Conservation (phyloP, 2,888 invertebrate genomes). For the Anthophora plumipes region DNA sequence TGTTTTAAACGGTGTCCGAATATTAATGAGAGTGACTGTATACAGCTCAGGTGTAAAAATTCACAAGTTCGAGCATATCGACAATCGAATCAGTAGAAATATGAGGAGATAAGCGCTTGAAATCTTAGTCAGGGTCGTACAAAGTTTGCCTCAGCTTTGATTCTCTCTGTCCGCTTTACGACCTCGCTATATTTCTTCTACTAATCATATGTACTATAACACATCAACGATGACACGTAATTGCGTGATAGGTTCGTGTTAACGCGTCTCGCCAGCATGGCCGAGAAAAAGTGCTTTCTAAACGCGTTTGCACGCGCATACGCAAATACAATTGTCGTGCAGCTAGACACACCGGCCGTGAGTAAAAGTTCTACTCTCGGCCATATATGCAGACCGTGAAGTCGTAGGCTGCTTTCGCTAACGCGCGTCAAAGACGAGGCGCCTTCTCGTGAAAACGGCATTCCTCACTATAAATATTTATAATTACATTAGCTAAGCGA, state of each 20-base stretch:
- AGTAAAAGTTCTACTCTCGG: constrained; percentile 77
- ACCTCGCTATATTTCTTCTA: no score
- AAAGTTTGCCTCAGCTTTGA: no score
- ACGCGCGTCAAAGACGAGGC: constrained; percentile 31
- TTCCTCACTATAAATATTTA: constrained; percentile 62
- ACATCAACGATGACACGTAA: constrained; percentile 24
- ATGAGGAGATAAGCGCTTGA: no score
- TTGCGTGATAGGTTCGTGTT: constrained; percentile 28
- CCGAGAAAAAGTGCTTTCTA: constrained; percentile 63
- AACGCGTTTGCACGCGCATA: constrained; percentile 59
- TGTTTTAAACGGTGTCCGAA: no score
- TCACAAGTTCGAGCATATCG: no score
- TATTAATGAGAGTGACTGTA: no score
- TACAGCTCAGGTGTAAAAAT: no score
- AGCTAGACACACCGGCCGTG: constrained; percentile 70
- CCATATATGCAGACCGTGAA: constrained; percentile 78
- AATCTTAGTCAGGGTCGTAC: no score
- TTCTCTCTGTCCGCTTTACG: no score
- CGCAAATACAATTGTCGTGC: constrained; percentile 61
- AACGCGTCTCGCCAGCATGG: constrained; percentile 43
- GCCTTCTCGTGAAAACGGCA: constrained; percentile 59
- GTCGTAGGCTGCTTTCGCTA: constrained; percentile 74
- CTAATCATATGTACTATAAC: no score
- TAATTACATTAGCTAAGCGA: constrained; percentile 36
- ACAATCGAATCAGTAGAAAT: no score